Evolutionary conservation across 2,888 invertebrate species (phyloP), one percentile per base, ranked within the genome.

Genomic region (Aradus depressus): DNA sequence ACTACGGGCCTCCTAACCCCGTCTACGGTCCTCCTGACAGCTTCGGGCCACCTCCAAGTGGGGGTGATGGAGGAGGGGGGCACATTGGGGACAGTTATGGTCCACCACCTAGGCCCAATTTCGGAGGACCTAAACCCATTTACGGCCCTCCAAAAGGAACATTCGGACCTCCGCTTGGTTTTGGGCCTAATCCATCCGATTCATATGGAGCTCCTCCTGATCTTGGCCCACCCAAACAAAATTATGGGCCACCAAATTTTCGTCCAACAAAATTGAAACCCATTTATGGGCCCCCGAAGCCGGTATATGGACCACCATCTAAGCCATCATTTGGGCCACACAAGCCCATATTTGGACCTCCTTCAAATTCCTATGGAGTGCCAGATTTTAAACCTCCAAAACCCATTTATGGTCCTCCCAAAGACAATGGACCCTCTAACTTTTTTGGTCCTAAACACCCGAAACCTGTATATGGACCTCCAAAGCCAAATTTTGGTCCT

Each of bases 301-400:
- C 39, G 12, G n/a, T 26, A 22, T 62, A 64, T 14, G 62, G 56
- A 1, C 51, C 52, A 23, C 55, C 58, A 64, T 54, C 56, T 6
- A 43, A 45, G 19, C 41, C 44, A 25, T 39, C 37, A 14, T 53
- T 51, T 44, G 54, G 54, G 10, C 50, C 53, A 42, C 62, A 54
- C n/a, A 72, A 71, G 59, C 68, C 66, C 1, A 62, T 65, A 4
- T 72, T 72, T 56, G 73, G 72, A 10, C 71, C 70, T 58, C 67
- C 64, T 22, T 35, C 47, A 22, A 54, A 57, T 60, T 56, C 57
- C n/a, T 58, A 61, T 51, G 53, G 65, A 12, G 57, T 54, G 25
- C 57, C 58, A 12, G 52, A 54, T 14, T 65, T 64, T 49, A 64
- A 64, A 4, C 64, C 65, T n/a, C 54, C 57, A 39, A 41, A 21